Conservation (phyloP, 2,888 invertebrate genomes). For the Pammene fasciana region DNA sequence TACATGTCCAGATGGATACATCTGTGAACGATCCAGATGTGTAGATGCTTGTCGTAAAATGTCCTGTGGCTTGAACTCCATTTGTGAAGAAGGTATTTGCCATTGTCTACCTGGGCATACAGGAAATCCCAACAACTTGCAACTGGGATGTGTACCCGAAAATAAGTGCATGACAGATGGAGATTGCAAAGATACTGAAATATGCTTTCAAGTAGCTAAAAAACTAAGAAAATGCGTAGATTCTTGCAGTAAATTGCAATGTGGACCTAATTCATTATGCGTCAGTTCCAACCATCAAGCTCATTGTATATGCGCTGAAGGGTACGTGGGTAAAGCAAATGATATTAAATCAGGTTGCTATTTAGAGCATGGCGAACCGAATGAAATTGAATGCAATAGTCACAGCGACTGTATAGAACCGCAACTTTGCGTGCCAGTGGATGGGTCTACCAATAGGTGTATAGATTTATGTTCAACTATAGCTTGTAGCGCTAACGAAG, state of each 20-base stretch:
- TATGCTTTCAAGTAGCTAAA: conserved; percentile 93
- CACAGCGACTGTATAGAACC: conserved; percentile 89
- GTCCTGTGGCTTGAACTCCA: conserved; percentile 91
- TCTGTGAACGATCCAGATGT: conserved; percentile 89
- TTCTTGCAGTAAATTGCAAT: conserved; percentile 93
- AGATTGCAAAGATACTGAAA: conserved; percentile 92
- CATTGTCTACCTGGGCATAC: conserved; percentile 90
- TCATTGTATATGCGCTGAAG: conserved; percentile 92
- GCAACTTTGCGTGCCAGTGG: conserved; percentile 86
- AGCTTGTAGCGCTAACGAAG: conserved; percentile 92
- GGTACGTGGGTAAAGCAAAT: conserved; percentile 91
- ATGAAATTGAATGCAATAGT: conserved; percentile 85
- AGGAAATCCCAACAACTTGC: conserved; percentile 89
- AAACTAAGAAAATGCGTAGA: conserved; percentile 92
- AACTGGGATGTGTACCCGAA: conserved; percentile 87
- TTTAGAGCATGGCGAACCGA: conserved; percentile 84
- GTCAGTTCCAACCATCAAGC: conserved; percentile 92
- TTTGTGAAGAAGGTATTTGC: conserved; percentile 91
- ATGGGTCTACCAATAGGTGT: conserved; percentile 87
- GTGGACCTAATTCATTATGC: conserved; percentile 95
- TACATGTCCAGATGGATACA: conserved; percentile 90
- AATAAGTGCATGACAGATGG: conserved; percentile 91
- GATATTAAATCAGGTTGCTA: conserved; percentile 91
- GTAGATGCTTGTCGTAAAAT: conserved; percentile 89
- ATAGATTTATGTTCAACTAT: conserved; percentile 90